Evolutionary conservation across 2,113 vertebrate genomes (phyloP).

Genomic region (Bubo blakistoni): DNA sequence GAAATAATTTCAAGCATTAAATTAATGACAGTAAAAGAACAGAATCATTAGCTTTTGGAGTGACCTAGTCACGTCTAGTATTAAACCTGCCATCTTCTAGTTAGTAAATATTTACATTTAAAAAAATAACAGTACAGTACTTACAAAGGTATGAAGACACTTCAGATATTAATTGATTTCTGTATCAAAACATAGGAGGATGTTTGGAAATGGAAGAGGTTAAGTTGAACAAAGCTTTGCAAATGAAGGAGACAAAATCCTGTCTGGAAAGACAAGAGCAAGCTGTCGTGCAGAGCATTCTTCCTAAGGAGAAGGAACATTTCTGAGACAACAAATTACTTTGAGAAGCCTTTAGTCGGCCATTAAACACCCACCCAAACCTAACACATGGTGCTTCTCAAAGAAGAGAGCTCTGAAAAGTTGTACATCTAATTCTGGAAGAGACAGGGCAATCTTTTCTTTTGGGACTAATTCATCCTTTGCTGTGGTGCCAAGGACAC

Average conservation of each 20-base stretch:
- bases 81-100: background rate
- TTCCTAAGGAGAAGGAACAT: background rate
- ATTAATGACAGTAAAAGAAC: background rate
- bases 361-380: background rate
- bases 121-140: background rate
- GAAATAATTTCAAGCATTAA: background rate
- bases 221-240: background rate
- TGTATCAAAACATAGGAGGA: background rate
- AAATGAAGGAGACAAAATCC: background rate
- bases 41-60: background rate
- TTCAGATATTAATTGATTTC: background rate
- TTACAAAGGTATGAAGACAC: background rate
- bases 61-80: background rate
- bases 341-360: background rate
- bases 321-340: background rate
- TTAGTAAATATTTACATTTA: background rate
- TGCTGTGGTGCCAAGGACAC: background rate
- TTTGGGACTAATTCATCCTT: background rate
- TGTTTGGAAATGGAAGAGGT: background rate
- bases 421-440: background rate
- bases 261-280: background rate
- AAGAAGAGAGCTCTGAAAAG: background rate
- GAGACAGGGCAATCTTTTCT: background rate
- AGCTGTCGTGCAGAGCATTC: accelerated
- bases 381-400: background rate